Evolutionary conservation across 2,797 vertebrate species (phyloP).

Genomic region (Protonibea diacanthus): DNA sequence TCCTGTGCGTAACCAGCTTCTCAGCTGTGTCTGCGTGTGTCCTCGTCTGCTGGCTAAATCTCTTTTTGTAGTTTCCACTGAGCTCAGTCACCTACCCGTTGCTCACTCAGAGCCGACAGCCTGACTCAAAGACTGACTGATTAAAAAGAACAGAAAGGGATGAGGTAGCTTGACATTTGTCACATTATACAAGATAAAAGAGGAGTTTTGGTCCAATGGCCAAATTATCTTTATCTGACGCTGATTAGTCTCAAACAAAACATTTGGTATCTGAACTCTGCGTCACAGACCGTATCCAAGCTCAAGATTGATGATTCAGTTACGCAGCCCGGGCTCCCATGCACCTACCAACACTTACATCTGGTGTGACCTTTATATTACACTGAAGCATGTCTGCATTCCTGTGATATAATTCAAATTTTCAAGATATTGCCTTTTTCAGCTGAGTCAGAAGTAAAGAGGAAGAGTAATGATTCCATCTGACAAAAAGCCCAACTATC

Average conservation of each 20-base stretch:
- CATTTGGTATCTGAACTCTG: conserved; percentile 18
- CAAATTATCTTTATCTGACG: conserved; percentile 14
- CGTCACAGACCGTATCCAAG: background rate
- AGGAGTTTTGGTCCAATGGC: background rate
- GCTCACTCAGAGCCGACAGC: conserved; percentile 13
- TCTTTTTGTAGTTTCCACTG: conserved; percentile 16
- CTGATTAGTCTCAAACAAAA: conserved; percentile 14
- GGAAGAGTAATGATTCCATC: background rate
- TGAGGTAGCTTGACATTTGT: conserved; percentile 25
- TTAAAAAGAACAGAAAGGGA: conserved; percentile 22
- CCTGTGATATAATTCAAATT: background rate
- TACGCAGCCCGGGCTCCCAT: background rate
- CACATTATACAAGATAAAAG: conserved; percentile 14
- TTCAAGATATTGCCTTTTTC: background rate
- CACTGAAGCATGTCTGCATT: background rate
- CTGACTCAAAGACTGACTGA: conserved; percentile 18
- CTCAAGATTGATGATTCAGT: background rate
- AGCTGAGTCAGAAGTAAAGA: conserved; percentile 1
- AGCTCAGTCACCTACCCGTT: conserved; percentile 12
- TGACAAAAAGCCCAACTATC: background rate
- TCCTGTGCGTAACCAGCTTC: conserved; percentile 44
- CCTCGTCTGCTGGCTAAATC: conserved; percentile 25
- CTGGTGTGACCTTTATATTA: background rate
- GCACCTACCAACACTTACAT: background rate
- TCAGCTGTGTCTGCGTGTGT: conserved; percentile 44